phyloP scores from a whole-genome alignment of 2,888 invertebrate species.

The Limnephilus rhombicus region DNA sequence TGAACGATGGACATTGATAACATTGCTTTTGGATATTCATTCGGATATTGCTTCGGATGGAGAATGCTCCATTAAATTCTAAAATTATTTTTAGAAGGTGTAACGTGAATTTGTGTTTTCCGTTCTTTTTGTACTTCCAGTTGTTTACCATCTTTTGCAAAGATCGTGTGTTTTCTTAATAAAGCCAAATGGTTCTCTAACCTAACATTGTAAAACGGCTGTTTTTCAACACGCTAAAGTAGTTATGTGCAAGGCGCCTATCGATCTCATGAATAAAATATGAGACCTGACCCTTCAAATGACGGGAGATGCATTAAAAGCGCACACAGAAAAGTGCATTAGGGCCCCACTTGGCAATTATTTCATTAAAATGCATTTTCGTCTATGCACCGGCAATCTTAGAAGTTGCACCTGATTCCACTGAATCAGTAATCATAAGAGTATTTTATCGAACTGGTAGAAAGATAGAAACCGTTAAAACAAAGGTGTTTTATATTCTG shows the following conservation, averaged over 20 bases:
- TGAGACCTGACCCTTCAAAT: constrained; percentile 24
- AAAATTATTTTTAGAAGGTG: neutral
- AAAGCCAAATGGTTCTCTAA: neutral
- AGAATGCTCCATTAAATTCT: neutral
- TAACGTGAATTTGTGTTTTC: too few species aligned
- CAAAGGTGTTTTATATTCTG: neutral
- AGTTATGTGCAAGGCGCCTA: constrained; percentile 34
- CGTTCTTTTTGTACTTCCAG: neutral
- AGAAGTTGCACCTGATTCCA: neutral
- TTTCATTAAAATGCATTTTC: constrained; percentile 52
- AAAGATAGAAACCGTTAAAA: neutral
- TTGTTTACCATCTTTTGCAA: neutral
- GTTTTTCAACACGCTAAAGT: constrained; percentile 7
- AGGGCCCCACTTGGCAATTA: constrained; percentile 53
- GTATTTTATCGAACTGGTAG: neutral
- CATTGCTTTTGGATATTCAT: neutral
- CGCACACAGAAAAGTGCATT: constrained; percentile 49
- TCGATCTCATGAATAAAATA: constrained; percentile 55
- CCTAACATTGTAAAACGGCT: neutral
- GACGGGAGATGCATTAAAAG: constrained; percentile 33
- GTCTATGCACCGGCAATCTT: constrained; percentile 26
- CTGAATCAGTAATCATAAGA: neutral
- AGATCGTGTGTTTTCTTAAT: neutral
- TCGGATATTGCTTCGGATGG: too few species aligned
- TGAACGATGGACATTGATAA: neutral